These are phyloP conservation scores for Propithecus perrieri DNA, from an alignment of 2,797 vertebrate species.

Conservation along the genomic window DNA sequence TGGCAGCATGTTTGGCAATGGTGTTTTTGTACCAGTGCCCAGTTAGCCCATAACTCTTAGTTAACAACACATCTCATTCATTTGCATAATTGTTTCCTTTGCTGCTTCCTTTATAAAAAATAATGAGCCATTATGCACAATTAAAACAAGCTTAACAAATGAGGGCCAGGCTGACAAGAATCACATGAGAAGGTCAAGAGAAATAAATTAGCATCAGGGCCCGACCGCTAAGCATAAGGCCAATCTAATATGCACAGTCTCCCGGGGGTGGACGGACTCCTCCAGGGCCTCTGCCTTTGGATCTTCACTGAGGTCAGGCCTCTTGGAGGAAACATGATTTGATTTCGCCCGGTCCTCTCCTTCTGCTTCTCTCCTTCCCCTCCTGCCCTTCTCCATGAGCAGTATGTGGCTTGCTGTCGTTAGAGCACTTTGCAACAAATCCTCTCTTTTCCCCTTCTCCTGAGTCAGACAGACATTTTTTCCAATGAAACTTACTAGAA, in stretches of 20 bases:
- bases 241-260: slow-evolving; percentile 20
- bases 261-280: background rate
- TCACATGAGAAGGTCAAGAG: slow-evolving; percentile 68
- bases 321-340: slow-evolving; percentile 32
- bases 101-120: slow-evolving; percentile 73
- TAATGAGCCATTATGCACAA: slow-evolving; percentile 77
- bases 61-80: slow-evolving; percentile 68
- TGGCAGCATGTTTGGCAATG: background rate
- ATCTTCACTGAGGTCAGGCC: background rate
- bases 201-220: slow-evolving; percentile 71
- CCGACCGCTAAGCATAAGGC: background rate
- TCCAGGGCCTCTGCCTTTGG: background rate
- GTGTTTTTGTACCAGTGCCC: slow-evolving; percentile 5
- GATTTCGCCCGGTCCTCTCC: background rate
- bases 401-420: background rate
- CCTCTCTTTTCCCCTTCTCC: background rate
- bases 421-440: background rate
- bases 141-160: slow-evolving; percentile 20
- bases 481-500: background rate
- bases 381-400: background rate
- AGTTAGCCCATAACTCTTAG: slow-evolving; percentile 51
- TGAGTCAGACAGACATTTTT: background rate
- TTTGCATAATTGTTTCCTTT: slow-evolving; percentile 78
- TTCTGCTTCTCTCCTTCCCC: background rate
- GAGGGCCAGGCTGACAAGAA: background rate